Percentiles rank a stretch among this genome's conserved stretches.
These are phyloP conservation scores for Telmatochromis bifrenatus DNA, from an alignment of 2,113 vertebrate genomes.

Conservation along the genomic window DNA sequence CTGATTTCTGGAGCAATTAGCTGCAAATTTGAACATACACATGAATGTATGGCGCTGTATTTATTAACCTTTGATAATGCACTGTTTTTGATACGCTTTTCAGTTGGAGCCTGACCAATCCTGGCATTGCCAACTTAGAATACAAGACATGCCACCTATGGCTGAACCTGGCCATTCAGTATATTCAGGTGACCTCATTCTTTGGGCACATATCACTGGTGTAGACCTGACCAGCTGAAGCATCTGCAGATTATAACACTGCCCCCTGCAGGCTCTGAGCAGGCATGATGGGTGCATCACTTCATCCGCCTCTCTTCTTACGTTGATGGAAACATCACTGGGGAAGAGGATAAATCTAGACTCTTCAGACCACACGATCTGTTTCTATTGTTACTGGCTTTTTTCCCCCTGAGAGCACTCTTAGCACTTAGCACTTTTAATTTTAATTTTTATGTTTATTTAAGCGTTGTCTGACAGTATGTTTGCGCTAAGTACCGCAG, in stretches of 20 bases:
- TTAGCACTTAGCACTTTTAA: neutral
- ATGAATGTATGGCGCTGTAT: neutral
- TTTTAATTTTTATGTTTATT: accelerated
- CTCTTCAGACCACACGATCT: neutral
- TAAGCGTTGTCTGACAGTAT: too few relatives aligned
- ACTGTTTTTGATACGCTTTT: neutral
- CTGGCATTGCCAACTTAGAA: neutral
- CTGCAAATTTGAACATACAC: neutral
- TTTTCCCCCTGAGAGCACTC: neutral
- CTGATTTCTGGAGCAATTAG: neutral
- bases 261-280: neutral
- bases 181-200: neutral
- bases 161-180: neutral
- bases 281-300: neutral
- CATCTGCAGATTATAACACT: neutral
- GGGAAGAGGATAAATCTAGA: neutral
- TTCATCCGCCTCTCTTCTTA: neutral
- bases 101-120: neutral
- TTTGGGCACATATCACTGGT: neutral
- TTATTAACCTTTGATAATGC: neutral
- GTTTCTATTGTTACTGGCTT: neutral
- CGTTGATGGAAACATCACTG: neutral
- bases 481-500: neutral
- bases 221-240: neutral
- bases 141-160: neutral